Conservation (phyloP, 2,888 invertebrate species). For the Habroteleia sp. region DNA sequence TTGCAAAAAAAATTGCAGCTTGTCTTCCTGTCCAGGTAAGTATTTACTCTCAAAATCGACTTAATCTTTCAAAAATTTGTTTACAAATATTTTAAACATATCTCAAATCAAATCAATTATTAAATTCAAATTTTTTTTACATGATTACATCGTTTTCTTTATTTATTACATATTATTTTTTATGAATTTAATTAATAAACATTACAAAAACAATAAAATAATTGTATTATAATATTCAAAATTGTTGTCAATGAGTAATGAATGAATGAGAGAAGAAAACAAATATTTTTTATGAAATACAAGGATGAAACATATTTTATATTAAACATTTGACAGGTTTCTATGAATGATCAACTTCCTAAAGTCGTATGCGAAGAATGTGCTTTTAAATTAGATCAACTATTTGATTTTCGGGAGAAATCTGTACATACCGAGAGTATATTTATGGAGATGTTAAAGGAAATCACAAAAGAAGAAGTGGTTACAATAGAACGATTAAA, state of each 20-base stretch:
- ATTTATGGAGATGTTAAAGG: constrained; percentile 80
- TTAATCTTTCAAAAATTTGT: too few species aligned
- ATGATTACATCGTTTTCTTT: too few species aligned
- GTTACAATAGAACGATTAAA: constrained; percentile 68
- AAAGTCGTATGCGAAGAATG: constrained; percentile 84
- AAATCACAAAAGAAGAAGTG: constrained; percentile 71
- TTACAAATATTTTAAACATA: too few species aligned
- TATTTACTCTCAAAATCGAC: constrained; percentile 4
- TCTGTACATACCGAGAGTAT: constrained; percentile 83
- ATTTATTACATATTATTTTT: background rate
- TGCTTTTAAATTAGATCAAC: constrained; percentile 83
- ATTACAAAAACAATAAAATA: too few species aligned
- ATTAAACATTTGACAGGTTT: constrained; percentile 80
- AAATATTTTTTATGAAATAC: too few species aligned
- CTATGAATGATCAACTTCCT: constrained; percentile 83
- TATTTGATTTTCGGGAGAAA: constrained; percentile 83
- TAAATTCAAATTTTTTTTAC: too few species aligned
- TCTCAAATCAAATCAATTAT: too few species aligned
- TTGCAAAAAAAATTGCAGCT: constrained; percentile 83
- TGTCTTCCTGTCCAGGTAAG: constrained; percentile 84
- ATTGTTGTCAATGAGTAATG: too few species aligned
- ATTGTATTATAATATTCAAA: too few species aligned
- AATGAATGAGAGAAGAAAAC: too few species aligned
- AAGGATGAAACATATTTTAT: too few species aligned
- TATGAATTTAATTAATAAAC: background rate